Evolutionary conservation across 2,797 vertebrate genomes (phyloP), one percentile per base, ranked within the genome.

Genomic region (Peromyscus melanophrys): DNA sequence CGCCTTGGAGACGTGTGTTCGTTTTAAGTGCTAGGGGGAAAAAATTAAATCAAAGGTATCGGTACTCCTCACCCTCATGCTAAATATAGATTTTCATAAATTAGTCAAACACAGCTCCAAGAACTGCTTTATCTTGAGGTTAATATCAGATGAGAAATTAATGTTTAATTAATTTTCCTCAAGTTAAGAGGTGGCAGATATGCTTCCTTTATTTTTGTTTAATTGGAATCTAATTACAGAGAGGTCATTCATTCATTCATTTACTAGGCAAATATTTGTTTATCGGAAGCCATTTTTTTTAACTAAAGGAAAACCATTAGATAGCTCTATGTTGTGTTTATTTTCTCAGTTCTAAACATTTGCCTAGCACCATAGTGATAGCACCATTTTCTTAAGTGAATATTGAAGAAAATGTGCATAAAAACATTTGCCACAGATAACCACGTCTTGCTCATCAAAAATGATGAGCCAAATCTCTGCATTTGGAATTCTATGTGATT

Each of bases 91-190:
- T 96, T 97, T 97, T 95, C 87, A 96, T 97, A 96, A 97, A 93
- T 95, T 96, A 97, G 81, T 95, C 94, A 97, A 97, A 96, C 82
- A 94, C 43, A 67, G 84, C 43, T 94, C 78, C 65, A 95, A 94
- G 87, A 88, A 43, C 63, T 96, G 43, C 65, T 95, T 94, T 96
- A 97, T 95, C 93, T 90, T 80, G 43, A 97, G 85, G 95, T 96
- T 93, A 90, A 90, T 95, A 92, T 94, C 95, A 55, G 59, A 87
- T 92, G 76, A 97, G 82, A 95, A 96, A 97, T 67, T 84, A 91
- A 93, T 90, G 89, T 96, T 97, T 96, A 97, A 97, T 97, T 98
- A 95, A 97, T 96, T 97, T 97, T 94, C 92, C 81, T 95, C 73
- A 80, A 93, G 90, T 95, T 90, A 97, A 95, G 77, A 92, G 52